Evolutionary conservation across 2,113 vertebrate species (phyloP), one percentile per base, ranked within the genome.

Genomic region (Boleophthalmus pectinirostris): DNA sequence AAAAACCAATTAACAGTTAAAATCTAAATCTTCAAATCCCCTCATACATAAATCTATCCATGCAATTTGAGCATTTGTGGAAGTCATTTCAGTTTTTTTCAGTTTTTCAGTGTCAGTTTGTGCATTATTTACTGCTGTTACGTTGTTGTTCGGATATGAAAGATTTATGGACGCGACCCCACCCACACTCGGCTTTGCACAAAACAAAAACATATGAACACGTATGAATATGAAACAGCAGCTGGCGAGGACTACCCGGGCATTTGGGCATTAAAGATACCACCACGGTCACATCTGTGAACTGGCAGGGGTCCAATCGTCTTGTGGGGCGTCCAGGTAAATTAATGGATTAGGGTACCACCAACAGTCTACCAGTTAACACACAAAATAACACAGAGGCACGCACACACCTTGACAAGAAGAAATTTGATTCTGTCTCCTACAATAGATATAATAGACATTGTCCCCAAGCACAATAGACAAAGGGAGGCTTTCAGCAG

Each of bases 391-490:
- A 68, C 29, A 54, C 20, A 61, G n/a, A n/a, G n/a, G n/a, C 69
- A 57, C 67, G 77, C 54, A 87, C 80, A 82, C 74, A 75, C 82
- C 65, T 83, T 73, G 74, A 73, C 72, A 49, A 66, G 65, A 63
- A 80, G 90, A 90, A 88, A 92, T 85, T 54, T 73, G 87, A 92
- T 80, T 88, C 89, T 64, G 64, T 69, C 54, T 78, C 65, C 29
- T 68, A 91, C 85, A 92, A 92, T 89, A 72, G 84, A 77, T 82
- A 83, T 87, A 92, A 92, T 90, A 72, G 85, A 80, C 83, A 83
- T 86, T 88, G 88, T 91, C 74, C 64, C 66, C 51, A 56, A 74
- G 76, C 12, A 91, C 89, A 92, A 91, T 85, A 85, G 88, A 93
- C 90, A 90, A 92, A 87, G 90, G 82, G 70, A 49, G 60, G 77